Evolutionary conservation across 1,140 invertebrate genomes (phyloP), one percentile per base, ranked within the genome.

Genomic region (Pseudomyrmex flavicornis): DNA sequence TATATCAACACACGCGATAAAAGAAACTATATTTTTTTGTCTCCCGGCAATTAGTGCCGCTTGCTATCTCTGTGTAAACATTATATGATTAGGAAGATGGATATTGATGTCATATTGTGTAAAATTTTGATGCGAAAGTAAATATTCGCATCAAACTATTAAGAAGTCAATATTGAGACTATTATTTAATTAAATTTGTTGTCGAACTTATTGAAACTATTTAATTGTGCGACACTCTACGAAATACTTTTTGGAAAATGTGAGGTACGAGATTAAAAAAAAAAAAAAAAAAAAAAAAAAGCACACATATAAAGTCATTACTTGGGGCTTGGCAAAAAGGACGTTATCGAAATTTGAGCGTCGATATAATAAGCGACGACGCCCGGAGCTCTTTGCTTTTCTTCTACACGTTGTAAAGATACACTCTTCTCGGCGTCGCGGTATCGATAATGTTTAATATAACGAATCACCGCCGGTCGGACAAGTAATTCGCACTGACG

Each of bases 371-470:
- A 70, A 80, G 66, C 66, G 20, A 72, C 52, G 66, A 72, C 52
- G 66, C 56, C 35, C 52, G 65, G n/a, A 54, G 65, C 63, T 22
- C 17, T 54, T 69, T 20, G 76, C 65, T 44, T 70, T 50, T 58
- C 44, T 70, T n/a, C n/a, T 59, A 50, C 46, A 12, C 74, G 74
- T 59, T 68, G 48, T 4, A 20, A 13, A 48, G 50, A 48, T 35
- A 48, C 62, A 52, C 65, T 4, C 35, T 35, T 35, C 79, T 82
- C 48, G 12, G 9, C 22, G 44, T 17, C 22, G 46, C 46, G 9
- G 44, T 66, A 26, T 63, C 72, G 86, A 74, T 83, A 87, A 79
- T 87, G 83, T 87, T 88, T 66, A 83, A 86, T 76, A 82, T 76
- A 82, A 74, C 77, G 77, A 82, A 82, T 59, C 74, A 54, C 46